Evolutionary conservation across 1,140 invertebrate species (phyloP), one percentile per base, ranked within the genome.

Genomic region (Nebria ingens): DNA sequence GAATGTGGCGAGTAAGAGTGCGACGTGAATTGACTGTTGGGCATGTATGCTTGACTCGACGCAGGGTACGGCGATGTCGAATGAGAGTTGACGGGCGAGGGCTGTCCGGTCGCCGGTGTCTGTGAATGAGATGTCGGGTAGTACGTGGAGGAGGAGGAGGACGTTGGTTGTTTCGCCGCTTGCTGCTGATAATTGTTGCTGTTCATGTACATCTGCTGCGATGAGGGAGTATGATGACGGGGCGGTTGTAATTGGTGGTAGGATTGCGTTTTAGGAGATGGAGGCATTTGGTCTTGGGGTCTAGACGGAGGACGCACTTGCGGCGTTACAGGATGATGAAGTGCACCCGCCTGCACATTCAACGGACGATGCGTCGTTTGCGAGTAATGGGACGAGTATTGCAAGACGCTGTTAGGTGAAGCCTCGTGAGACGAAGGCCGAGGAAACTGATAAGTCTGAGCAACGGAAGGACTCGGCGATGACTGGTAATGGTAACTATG

Each of bases 161-260:
- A n/a, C n/a, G n/a, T n/a, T n/a, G n/a, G n/a, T 11, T 9, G 40
- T 45, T 45, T 45, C 2, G 71, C 68, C 1, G 71, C 67, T 17
- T 70, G 69, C 25, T 70, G 70, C 1, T 69, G 68, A 25, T 71
- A 69, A 55, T 70, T 71, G 38, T 62, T 64, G 22, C 52, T 64
- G 23, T 25, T 34, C n/a, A 19, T 29, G 38, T 11, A 21, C n/a
- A 9, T n/a, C 13, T 22, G 11, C 51, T 68, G 68, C 2, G 69
- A 65, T 6, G 70, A 70, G 1, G 68, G 62, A 2, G 67, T 58
- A 38, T 66, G 67, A 60, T 67, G 65, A 9, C 65, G 59, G 3
- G 59, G 38, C 11, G 40, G 4, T 40, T 61, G 57, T 12, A 56
- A 42, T 40, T 65, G 61, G 50, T 63, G 61, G 38, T 59, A 60